Conservation (phyloP, 1,140 invertebrate species). For the Halotydeus destructor region DNA sequence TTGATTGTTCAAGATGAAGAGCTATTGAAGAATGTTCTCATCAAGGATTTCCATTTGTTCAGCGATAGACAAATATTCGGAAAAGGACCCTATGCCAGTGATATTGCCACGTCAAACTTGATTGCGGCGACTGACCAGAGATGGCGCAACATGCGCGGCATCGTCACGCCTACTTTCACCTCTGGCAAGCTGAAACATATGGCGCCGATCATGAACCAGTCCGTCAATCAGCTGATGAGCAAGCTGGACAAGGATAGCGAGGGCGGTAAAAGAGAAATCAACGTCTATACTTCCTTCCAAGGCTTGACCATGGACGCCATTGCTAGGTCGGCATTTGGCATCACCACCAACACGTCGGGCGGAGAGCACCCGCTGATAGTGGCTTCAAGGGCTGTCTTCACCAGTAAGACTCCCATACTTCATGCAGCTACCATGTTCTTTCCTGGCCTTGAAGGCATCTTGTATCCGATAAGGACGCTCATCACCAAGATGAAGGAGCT, state of each 20-base stretch:
- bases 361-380: too few relatives aligned
- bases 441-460: constrained; percentile 4
- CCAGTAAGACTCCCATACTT: too few relatives aligned
- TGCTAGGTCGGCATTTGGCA: constrained; percentile 27
- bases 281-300: constrained; percentile 24
- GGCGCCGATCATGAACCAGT: background rate
- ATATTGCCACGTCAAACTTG: too few relatives aligned
- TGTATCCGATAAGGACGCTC: too few relatives aligned
- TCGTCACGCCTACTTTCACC: constrained; percentile 35
- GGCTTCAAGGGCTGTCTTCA: too few relatives aligned
- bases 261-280: constrained; percentile 16
- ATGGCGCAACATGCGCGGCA: constrained; percentile 34
- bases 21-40: constrained; percentile 6
- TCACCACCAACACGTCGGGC: constrained; percentile 17
- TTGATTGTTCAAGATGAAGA: background rate
- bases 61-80: background rate
- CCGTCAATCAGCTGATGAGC: background rate
- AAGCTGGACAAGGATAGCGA: constrained; percentile 14
- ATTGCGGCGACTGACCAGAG: too few relatives aligned
- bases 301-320: constrained; percentile 31
- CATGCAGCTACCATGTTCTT: constrained; percentile 2
- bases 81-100: too few relatives aligned
- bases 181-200: constrained; percentile 32
- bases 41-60: constrained; percentile 9
- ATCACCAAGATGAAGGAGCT: too few relatives aligned